Conservation (phyloP, 2,888 invertebrate species). For the Synanthedon myopaeformis region DNA sequence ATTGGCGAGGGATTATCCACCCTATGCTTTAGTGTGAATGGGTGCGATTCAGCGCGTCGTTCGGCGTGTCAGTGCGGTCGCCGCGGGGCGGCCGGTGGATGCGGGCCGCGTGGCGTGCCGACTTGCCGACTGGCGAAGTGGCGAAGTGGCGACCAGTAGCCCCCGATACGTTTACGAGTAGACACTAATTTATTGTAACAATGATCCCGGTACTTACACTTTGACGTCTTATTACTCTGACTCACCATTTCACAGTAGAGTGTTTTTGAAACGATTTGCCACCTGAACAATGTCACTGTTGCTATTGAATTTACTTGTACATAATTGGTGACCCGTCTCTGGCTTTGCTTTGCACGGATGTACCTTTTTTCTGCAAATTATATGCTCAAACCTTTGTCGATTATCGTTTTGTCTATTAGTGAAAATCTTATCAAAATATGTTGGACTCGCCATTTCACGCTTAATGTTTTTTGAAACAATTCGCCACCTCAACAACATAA, state of each 20-base stretch:
- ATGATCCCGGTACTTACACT: constrained; percentile 39
- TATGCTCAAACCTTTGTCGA: no score
- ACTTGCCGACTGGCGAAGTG: background rate
- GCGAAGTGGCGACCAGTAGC: constrained; percentile 13
- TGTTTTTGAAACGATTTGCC: constrained; percentile 11
- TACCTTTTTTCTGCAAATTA: no score
- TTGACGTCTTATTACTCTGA: background rate
- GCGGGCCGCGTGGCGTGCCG: constrained; percentile 20
- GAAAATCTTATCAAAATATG: no score
- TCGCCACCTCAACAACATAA: background rate
- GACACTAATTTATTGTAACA: constrained; percentile 49
- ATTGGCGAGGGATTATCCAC: constrained; percentile 16
- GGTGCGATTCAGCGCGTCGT: constrained; percentile 65
- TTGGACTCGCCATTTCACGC: background rate
- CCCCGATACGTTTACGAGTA: constrained; percentile 64
- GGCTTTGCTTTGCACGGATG: no score
- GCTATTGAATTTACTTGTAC: no score
- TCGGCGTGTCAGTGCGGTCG: constrained; percentile 68
- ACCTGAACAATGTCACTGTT: no score
- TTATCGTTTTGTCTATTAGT: no score
- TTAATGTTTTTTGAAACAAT: constrained; percentile 11
- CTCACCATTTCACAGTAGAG: constrained; percentile 3
- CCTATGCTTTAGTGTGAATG: constrained; percentile 40
- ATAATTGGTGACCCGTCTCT: no score
- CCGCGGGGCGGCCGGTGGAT: constrained; percentile 48